Percentiles rank a stretch among this genome's conserved stretches.
These are phyloP conservation scores for Apodemus sylvaticus DNA, from an alignment of 2,113 vertebrate species.

Conservation along the genomic window DNA sequence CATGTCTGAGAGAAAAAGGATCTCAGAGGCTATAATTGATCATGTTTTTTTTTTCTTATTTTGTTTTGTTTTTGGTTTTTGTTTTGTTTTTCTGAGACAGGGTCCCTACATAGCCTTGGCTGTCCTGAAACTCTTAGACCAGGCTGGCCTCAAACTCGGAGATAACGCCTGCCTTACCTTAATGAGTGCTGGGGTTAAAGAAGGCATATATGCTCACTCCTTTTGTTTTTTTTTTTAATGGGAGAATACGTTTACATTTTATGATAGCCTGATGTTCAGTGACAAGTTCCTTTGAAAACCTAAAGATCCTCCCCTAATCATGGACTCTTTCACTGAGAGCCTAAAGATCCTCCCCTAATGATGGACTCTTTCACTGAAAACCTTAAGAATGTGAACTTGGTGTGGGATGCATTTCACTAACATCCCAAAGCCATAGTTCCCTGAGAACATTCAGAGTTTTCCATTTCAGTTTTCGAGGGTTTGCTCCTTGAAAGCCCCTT, in stretches of 20 bases:
- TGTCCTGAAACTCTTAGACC: not conserved
- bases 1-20: not conserved
- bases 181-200: not conserved
- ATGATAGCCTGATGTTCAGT: constrained; percentile 5
- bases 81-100: not conserved
- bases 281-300: not conserved
- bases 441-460: not conserved
- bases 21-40: not conserved
- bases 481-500: not conserved
- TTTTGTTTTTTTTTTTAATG: not conserved
- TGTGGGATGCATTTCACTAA: not conserved
- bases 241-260: constrained; percentile 6
- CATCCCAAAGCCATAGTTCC: not conserved
- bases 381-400: not conserved
- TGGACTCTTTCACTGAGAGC: not conserved
- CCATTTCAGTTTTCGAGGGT: constrained; percentile 36
- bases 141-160: not conserved
- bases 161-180: not conserved
- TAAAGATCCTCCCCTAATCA: not conserved
- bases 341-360: not conserved
- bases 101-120: not conserved
- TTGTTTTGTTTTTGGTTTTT: not conserved
- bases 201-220: constrained; percentile 17
- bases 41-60: not conserved
- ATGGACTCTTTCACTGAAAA: not conserved